Evolutionary conservation across 2,888 invertebrate species (phyloP), one percentile per base, ranked within the genome.

Genomic region (Rhagophthalmus giganteus): DNA sequence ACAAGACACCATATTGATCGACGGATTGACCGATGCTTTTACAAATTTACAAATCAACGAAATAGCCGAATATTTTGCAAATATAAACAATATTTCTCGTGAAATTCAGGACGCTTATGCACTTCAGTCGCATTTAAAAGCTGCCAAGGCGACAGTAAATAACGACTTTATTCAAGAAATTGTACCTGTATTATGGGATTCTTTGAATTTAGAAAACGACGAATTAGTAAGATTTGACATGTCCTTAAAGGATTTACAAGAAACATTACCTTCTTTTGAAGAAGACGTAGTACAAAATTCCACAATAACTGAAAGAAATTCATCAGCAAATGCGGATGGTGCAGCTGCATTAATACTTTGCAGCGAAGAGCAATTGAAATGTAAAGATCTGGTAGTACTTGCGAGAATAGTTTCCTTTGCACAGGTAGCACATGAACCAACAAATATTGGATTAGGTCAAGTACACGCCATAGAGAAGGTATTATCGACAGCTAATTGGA

Each of bases 251-350:
- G 69, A 68, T 2, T 74, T 91, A 30, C 68, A 77, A 47, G 85
- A 82, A 68, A 70, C 90, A 16, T 79, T 74, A 59, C 82, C 90
- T 0, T 82, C 74, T 30, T 90, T 90, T 72, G 64, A 79, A 12
- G 79, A 79, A 59, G 84, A 16, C 20, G 44, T 32, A 24, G 8
- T 40, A 55, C 61, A 76, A 46, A 85, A 84, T 2, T 84, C 31
- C 5, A 41, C 87, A 1, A 86, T 91, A 4, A 91, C 91, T 2
- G 80, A 90, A 24, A 88, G 87, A 34, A 88, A 88, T 76, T 81
- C 90, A 1, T 89, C 90, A 5, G 88, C 88, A 15, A 78, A 90
- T 25, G 90, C 90, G 57, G 95, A 96, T 72, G 94, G 95, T 0
- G 94, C 95, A 1, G 92, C 94, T 2, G 91, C 88, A 1, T 75